Evolutionary conservation across 1,140 invertebrate genomes (phyloP).

Genomic region (Drosophila orena): DNA sequence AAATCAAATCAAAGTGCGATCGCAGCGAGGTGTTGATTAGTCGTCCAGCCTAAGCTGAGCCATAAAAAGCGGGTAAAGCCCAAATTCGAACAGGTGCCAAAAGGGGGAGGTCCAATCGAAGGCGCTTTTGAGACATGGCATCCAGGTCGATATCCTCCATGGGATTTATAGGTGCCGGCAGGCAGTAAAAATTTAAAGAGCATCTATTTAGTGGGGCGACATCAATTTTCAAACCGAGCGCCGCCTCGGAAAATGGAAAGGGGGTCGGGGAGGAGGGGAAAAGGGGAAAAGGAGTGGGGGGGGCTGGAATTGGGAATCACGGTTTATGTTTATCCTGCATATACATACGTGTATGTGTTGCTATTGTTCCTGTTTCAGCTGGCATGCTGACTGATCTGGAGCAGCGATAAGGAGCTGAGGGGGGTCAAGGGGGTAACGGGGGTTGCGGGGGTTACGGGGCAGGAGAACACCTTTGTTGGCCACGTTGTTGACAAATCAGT

Average conservation of each 20-base stretch:
- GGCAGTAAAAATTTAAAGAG: conserved; percentile 82
- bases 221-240: conserved; percentile 70
- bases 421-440: neutral
- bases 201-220: conserved; percentile 71
- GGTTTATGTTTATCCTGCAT: conserved; percentile 40
- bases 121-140: too few species aligned
- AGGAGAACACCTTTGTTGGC: conserved; percentile 71
- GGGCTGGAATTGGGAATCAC: conserved; percentile 5
- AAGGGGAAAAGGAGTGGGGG: neutral
- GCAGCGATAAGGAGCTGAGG: conserved; percentile 57
- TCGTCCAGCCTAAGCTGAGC: conserved; percentile 19
- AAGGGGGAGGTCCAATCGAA: conserved; percentile 2
- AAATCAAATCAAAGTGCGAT: conserved; percentile 2
- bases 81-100: conserved; percentile 41
- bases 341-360: too few species aligned
- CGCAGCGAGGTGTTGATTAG: conserved; percentile 46
- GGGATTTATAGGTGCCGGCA: conserved; percentile 64
- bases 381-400: conserved; percentile 72
- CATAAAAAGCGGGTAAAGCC: conserved; percentile 42
- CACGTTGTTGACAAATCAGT: conserved; percentile 80
- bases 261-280: neutral
- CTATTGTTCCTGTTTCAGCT: conserved; percentile 38
- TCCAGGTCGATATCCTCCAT: conserved; percentile 3
- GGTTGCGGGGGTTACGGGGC: neutral
- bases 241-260: conserved; percentile 21